Percentiles rank a stretch among this genome's conserved stretches.
These are phyloP conservation scores for Chelonus formosanus DNA, from an alignment of 2,888 invertebrate genomes.

Conservation along the genomic window DNA sequence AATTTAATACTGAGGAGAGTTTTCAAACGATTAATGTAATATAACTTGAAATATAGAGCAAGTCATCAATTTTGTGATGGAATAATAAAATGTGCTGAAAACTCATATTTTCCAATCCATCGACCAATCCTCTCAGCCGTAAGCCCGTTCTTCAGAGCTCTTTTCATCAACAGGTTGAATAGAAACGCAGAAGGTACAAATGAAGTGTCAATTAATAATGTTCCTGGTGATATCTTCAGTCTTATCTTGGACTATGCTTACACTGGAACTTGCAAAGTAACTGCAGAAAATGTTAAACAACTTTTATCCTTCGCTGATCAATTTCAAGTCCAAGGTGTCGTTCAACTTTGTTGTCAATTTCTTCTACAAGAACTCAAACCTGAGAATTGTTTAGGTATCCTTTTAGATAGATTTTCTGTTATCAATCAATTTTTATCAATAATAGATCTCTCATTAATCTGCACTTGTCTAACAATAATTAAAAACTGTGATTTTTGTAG, in stretches of 20 bases:
- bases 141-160: constrained; percentile 78
- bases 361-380: constrained; percentile 72
- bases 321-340: constrained; percentile 77
- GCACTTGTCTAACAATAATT: no score
- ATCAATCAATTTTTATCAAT: not conserved
- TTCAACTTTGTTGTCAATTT: constrained; percentile 76
- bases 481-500: no score
- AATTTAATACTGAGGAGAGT: no score
- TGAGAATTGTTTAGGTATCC: constrained; percentile 72
- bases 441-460: not conserved
- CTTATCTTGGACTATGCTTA: constrained; percentile 80
- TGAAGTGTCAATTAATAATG: constrained; percentile 70
- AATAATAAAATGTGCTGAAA: constrained; percentile 71
- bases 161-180: constrained; percentile 75
- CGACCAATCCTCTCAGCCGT: constrained; percentile 76
- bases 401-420: no score
- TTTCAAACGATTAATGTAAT: no score
- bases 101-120: constrained; percentile 73
- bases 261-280: constrained; percentile 74
- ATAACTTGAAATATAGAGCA: constrained; percentile 57
- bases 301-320: constrained; percentile 77
- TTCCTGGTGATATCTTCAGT: constrained; percentile 71
- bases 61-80: constrained; percentile 78
- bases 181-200: constrained; percentile 66
- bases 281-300: constrained; percentile 74